Conservation (phyloP, 1,140 invertebrate species). For the Tenebrio molitor region DNA sequence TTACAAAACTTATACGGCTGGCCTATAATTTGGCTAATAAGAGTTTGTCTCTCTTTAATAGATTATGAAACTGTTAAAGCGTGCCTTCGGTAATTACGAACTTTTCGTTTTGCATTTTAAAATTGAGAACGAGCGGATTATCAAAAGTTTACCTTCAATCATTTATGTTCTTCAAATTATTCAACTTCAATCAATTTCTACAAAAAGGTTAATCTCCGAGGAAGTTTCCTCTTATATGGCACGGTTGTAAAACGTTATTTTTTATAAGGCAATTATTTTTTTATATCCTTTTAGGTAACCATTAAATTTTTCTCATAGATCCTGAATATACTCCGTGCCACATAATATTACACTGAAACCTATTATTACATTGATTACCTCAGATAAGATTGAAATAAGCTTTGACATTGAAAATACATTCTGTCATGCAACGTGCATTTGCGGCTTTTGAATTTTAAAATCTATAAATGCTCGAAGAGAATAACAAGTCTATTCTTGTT, state of each 20-base stretch:
- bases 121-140: background rate
- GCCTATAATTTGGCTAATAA: no score
- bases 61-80: no score
- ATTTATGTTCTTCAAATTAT: no score
- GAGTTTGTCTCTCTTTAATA: no score
- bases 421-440: background rate
- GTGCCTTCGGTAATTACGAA: no score
- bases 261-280: background rate
- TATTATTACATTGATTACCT: slow-evolving; percentile 1
- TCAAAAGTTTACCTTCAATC: background rate
- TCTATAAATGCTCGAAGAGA: no score
- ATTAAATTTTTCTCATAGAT: background rate
- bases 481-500: no score
- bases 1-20: no score
- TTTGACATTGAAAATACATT: background rate
- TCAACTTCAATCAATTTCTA: slow-evolving; percentile 1
- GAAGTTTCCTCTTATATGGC: no score
- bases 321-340: background rate
- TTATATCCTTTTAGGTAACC: background rate
- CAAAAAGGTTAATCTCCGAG: no score
- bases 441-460: background rate
- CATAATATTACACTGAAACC: background rate
- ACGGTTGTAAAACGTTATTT: no score
- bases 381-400: background rate
- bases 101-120: background rate